These are phyloP conservation scores for Meriones psammophilus DNA, from an alignment of 2,797 vertebrate genomes.

Conservation along the genomic window DNA sequence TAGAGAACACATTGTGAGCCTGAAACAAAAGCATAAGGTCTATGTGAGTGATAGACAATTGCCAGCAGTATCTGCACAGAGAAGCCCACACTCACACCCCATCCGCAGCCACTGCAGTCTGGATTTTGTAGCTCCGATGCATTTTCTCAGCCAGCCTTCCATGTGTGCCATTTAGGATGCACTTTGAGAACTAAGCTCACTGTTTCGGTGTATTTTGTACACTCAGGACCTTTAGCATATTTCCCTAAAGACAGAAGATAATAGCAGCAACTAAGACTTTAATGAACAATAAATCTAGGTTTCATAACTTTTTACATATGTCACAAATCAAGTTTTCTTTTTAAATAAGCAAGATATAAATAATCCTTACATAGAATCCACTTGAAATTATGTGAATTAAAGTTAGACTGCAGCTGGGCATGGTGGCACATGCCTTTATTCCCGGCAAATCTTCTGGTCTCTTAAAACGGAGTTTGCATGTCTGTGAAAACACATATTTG, in stretches of 20 bases:
- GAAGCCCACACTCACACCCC: not conserved
- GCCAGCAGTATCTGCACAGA: not conserved
- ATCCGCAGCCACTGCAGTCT: not conserved
- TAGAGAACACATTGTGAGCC: not conserved
- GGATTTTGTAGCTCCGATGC: not conserved
- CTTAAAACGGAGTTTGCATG: not conserved
- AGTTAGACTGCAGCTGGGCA: too few relatives aligned
- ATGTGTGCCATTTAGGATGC: too few relatives aligned
- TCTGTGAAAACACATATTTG: not conserved
- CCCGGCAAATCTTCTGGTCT: not conserved
- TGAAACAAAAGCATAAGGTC: not conserved
- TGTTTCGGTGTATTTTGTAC: too few relatives aligned
- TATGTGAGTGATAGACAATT: too few relatives aligned
- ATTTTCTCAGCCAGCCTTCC: not conserved
- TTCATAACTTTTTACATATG: not conserved
- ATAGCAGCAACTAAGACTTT: too few relatives aligned
- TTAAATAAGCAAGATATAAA: not conserved
- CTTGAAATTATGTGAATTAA: not conserved
- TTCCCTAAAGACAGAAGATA: too few relatives aligned
- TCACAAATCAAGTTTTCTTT: not conserved
- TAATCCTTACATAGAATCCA: not conserved
- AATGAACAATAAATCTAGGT: not conserved
- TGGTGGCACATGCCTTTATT: too few relatives aligned
- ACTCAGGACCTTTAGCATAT: not conserved
- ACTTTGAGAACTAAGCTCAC: not conserved